These are phyloP conservation scores for Orthosia gracilis DNA, from an alignment of 2,888 invertebrate species.

Conservation along the genomic window DNA sequence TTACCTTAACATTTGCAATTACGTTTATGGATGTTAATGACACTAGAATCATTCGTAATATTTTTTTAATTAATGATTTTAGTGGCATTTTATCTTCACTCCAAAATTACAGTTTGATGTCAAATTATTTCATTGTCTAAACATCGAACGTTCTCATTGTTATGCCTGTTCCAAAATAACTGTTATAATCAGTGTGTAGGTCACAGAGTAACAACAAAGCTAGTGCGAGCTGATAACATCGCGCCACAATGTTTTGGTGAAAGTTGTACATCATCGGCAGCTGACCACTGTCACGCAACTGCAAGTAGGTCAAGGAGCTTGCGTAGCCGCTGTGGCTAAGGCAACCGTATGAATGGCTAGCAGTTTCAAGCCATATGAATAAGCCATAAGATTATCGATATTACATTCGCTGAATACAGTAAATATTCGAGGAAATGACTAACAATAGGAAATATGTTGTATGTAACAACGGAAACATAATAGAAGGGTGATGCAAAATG, in stretches of 20 bases:
- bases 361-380: slow-evolving; percentile 73
- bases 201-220: slow-evolving; percentile 59
- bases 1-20: slow-evolving; percentile 18
- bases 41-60: slow-evolving; percentile 8
- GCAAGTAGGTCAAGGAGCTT: slow-evolving; percentile 88
- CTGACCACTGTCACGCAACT: slow-evolving; percentile 82
- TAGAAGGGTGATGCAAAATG: slow-evolving; percentile 36
- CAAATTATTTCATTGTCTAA: slow-evolving; percentile 39
- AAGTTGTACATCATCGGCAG: slow-evolving; percentile 86
- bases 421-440: slow-evolving; percentile 51
- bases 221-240: slow-evolving; percentile 63
- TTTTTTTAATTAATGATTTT: no score
- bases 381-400: slow-evolving; percentile 67
- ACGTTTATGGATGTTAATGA: slow-evolving; percentile 4
- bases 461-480: slow-evolving; percentile 34
- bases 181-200: slow-evolving; percentile 57
- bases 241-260: slow-evolving; percentile 84
- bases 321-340: slow-evolving; percentile 80
- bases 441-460: slow-evolving; percentile 47
- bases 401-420: slow-evolving; percentile 47
- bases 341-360: slow-evolving; percentile 76
- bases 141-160: slow-evolving; percentile 42
- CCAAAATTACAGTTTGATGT: slow-evolving; percentile 43
- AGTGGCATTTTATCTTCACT: no score
- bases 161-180: slow-evolving; percentile 45